Evolutionary conservation across 2,888 invertebrate genomes (phyloP).

Genomic region (Sthenelais limicola): DNA sequence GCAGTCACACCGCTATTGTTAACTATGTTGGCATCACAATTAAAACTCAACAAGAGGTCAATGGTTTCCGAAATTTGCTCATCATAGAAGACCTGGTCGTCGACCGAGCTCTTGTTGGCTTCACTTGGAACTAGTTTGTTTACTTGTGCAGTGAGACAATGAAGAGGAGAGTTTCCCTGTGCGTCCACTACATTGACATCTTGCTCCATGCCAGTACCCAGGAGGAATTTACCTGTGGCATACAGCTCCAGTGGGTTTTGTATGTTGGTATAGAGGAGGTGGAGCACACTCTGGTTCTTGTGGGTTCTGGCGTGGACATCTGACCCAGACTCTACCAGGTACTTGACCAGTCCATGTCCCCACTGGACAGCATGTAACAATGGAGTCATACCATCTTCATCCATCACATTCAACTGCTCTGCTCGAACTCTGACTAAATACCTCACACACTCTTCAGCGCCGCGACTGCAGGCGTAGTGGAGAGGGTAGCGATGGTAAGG

Average conservation of each 20-base stretch:
- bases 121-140: slow-evolving; percentile 76
- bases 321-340: slow-evolving; percentile 77
- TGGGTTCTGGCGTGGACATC: slow-evolving; percentile 80
- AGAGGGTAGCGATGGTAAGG: slow-evolving; percentile 45
- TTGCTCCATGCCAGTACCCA: slow-evolving; percentile 80
- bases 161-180: slow-evolving; percentile 82
- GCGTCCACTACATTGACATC: slow-evolving; percentile 82
- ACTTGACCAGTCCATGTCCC: slow-evolving; percentile 79
- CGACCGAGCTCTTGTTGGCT: slow-evolving; percentile 74
- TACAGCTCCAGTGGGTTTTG: slow-evolving; percentile 75
- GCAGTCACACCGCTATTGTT: slow-evolving; percentile 80
- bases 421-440: slow-evolving; percentile 63
- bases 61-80: slow-evolving; percentile 61
- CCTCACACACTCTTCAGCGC: slow-evolving; percentile 72
- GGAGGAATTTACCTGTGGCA: slow-evolving; percentile 79
- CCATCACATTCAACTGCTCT: slow-evolving; percentile 57
- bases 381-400: slow-evolving; percentile 83
- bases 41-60: slow-evolving; percentile 61
- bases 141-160: slow-evolving; percentile 75
- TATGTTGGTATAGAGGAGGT: slow-evolving; percentile 73
- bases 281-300: slow-evolving; percentile 78
- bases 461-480: slow-evolving; percentile 76
- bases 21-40: slow-evolving; percentile 63
- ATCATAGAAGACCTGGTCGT: slow-evolving; percentile 53
- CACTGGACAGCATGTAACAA: slow-evolving; percentile 83